A percentile compares a stretch with the other conserved stretches of the same genome.
Conservation (phyloP, 2,113 vertebrate species). For the Lynx canadensis region DNA sequence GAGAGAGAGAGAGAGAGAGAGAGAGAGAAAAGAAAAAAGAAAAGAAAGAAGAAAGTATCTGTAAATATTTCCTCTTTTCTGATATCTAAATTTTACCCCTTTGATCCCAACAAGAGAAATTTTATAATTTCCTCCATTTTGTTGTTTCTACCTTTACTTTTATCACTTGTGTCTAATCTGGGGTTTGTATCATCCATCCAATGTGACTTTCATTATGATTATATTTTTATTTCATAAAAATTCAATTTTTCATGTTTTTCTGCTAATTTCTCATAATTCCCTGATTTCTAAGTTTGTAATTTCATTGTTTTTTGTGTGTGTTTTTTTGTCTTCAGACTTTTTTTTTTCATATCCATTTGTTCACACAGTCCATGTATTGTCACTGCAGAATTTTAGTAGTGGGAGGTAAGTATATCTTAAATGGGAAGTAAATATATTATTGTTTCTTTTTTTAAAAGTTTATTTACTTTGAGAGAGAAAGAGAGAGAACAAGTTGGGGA, state of each 20-base stretch:
- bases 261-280: not conserved
- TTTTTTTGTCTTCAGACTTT: not conserved
- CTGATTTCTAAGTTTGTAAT: not conserved
- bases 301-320: not conserved
- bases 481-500: too few relatives aligned
- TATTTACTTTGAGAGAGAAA: too few relatives aligned
- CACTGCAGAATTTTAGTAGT: not conserved
- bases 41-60: not conserved
- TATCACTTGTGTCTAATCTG: not conserved
- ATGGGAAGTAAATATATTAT: not conserved
- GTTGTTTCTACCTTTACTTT: not conserved
- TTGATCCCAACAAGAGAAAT: not conserved
- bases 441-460: too few relatives aligned
- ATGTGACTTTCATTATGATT: not conserved
- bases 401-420: not conserved
- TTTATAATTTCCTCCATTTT: not conserved
- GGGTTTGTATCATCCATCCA: not conserved
- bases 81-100: not conserved
- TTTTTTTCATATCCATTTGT: not conserved
- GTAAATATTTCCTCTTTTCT: not conserved
- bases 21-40: too few relatives aligned
- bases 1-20: too few relatives aligned
- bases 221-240: not conserved
- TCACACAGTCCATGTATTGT: not conserved
- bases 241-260: not conserved